phyloP scores from a whole-genome alignment of 92 coral and sea anemone genomes.

The Ricordea florida region DNA sequence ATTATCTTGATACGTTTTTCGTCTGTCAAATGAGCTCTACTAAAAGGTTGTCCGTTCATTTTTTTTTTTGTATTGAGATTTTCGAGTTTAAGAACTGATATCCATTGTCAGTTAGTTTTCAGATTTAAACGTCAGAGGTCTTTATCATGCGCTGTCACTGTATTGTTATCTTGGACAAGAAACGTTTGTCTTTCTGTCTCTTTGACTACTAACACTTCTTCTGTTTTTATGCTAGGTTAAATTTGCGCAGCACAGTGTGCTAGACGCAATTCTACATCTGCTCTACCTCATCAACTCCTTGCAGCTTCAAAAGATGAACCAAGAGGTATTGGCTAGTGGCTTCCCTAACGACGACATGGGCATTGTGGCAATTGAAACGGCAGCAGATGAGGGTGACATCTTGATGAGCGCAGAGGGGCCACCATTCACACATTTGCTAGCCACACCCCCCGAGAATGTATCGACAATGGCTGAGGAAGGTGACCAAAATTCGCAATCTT shows the following conservation, averaged over 20 bases:
- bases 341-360: neutral
- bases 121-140: no score
- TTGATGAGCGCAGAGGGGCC: neutral
- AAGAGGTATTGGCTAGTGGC: neutral
- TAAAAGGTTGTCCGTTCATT: no score
- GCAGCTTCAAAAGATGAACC: slow-evolving; percentile 44
- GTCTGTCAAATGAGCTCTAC: no score
- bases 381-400: neutral
- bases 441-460: slow-evolving; percentile 7
- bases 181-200: no score
- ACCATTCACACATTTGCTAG: neutral
- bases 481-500: neutral
- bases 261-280: slow-evolving; percentile 70
- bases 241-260: slow-evolving; percentile 38
- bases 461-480: slow-evolving; percentile 47
- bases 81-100: no score
- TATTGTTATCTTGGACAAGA: no score
- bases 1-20: no score
- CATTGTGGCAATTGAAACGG: slow-evolving; percentile 2
- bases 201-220: no score
- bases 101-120: no score
- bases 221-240: neutral
- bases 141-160: no score
- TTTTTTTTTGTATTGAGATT: no score
- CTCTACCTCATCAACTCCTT: slow-evolving; percentile 73